phyloP scores from a whole-genome alignment of 2,888 invertebrate species.

The Pharmacophagus antenor region DNA sequence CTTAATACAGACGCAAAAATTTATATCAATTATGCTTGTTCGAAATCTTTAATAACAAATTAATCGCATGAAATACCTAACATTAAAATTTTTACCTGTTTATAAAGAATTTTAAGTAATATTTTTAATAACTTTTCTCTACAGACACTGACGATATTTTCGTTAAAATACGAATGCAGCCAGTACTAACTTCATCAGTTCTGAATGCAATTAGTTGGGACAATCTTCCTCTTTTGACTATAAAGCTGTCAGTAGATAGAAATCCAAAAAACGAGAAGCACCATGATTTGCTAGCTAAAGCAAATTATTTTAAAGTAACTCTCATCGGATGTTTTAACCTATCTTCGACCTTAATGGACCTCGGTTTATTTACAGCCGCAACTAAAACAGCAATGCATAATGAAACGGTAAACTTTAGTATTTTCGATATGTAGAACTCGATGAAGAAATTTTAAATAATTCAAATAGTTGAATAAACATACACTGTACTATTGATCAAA shows the following conservation, averaged over 20 bases:
- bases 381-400: constrained; percentile 50
- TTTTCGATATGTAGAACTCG: background rate
- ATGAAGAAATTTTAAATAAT: too few species aligned
- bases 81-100: background rate
- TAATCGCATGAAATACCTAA: background rate
- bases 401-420: constrained; percentile 47
- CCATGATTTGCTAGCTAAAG: constrained; percentile 49
- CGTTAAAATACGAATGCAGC: constrained; percentile 60
- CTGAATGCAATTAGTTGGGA: constrained; percentile 61
- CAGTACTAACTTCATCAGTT: constrained; percentile 44
- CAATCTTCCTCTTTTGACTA: constrained; percentile 57
- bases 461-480: too few species aligned
- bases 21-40: too few species aligned
- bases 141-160: constrained; percentile 50
- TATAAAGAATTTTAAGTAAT: background rate
- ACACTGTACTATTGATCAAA: too few species aligned
- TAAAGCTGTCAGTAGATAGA: constrained; percentile 48
- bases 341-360: constrained; percentile 45
- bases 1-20: too few species aligned
- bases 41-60: too few species aligned
- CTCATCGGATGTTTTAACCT: constrained; percentile 61
- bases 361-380: constrained; percentile 52
- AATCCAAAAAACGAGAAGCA: constrained; percentile 48
- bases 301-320: constrained; percentile 61
- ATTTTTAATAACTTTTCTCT: constrained; percentile 23